Base-by-base conservation (phyloP, 2,888 invertebrate genomes). In the Dorcus hopei region DNA sequence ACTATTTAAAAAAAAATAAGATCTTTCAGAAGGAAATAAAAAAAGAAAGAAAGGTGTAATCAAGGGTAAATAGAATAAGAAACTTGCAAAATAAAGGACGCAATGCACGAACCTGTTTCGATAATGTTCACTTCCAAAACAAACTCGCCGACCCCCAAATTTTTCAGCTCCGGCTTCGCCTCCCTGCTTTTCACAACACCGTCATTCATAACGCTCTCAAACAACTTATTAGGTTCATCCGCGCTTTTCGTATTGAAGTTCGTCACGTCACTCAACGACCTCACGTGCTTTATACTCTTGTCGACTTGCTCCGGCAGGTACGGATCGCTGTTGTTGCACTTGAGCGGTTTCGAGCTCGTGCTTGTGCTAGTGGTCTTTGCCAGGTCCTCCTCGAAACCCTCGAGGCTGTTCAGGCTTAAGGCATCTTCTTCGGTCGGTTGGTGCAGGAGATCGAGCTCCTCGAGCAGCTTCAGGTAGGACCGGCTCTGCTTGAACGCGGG, bases 401-500 rank as follows among this genome's bases (percentile, higher is more conserved):
- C 83, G 52, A 82, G 80, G 56, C 83, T 84, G 62, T 82, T 83
- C 40, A 84, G 68, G 38, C 84, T 85, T 47, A 82, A 79, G 1
- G 79, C 72, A 62, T 85, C 84, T 54, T 87, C 87, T 58, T 87
- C 86, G 1, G 79, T 77, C 2, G 75, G 71, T 5, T 78, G 75
- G 63, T 87, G 86, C 33, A 87, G 66, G 54, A 89, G 76, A 75
- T 90, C 91, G 49, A 92, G 74, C 68, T 91, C 91, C 49, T 87
- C 85, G 45, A 92, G 77, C 57, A 92, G 80, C 70, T 87, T 87
- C 4, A 87, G 79, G 72, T 91, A 92, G 1, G 84, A 81, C 58
- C 82, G 79, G 61, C 86, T 87, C 64, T 83, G 82, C 62, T 86
- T 85, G 74, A 91, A 91, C 0, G 85, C 81, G 1, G 85, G 85